phyloP scores from a whole-genome alignment of 2,113 vertebrate species.

The Oncorhynchus gorbuscha region DNA sequence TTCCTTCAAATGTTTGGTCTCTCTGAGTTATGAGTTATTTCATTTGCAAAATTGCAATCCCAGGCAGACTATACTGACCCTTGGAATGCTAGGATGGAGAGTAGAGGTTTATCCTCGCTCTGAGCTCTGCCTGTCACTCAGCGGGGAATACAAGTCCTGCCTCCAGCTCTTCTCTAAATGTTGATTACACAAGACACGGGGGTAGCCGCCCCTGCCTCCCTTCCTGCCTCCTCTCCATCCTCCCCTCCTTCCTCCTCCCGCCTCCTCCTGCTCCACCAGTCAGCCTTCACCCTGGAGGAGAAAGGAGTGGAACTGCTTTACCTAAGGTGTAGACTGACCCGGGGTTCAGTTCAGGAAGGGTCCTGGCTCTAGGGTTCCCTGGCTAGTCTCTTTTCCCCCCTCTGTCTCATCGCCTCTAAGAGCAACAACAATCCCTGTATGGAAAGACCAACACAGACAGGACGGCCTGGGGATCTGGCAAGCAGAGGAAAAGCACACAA shows the following conservation, averaged over 20 bases:
- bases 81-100: constrained; percentile 30
- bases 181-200: constrained; percentile 71
- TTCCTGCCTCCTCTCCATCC: background rate
- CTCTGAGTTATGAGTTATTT: background rate
- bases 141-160: constrained; percentile 40
- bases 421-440: constrained; percentile 43
- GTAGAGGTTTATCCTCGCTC: constrained; percentile 31
- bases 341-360: constrained; percentile 51
- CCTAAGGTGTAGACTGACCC: constrained; percentile 63
- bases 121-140: constrained; percentile 42
- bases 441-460: constrained; percentile 63
- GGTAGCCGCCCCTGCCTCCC: constrained; percentile 1
- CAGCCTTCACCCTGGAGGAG: constrained; percentile 50
- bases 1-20: background rate
- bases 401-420: constrained; percentile 24
- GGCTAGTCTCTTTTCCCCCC: constrained; percentile 30
- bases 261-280: constrained; percentile 31
- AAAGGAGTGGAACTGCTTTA: constrained; percentile 49
- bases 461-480: constrained; percentile 57
- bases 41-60: background rate
- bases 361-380: constrained; percentile 55
- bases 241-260: background rate
- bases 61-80: constrained; percentile 44
- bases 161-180: constrained; percentile 69
- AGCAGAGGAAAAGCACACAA: constrained; percentile 35